These are phyloP conservation scores for Pyrochroa serraticornis DNA, from an alignment of 2,888 invertebrate genomes.

Conservation along the genomic window DNA sequence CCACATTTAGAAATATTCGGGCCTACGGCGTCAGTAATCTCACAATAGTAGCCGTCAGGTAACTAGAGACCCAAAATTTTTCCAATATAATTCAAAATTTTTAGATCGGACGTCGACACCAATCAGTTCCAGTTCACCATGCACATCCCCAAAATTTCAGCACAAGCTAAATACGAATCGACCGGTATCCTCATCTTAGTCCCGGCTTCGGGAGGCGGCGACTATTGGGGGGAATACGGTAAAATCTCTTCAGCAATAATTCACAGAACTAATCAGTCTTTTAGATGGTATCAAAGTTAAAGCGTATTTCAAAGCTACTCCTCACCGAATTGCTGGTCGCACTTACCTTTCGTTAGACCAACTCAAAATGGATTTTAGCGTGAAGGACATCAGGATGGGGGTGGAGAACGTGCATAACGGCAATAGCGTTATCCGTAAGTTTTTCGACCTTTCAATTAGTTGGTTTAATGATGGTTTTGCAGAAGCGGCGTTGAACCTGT, in stretches of 20 bases:
- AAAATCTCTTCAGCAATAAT: slow-evolving; percentile 12
- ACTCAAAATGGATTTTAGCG: slow-evolving; percentile 85
- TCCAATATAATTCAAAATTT: slow-evolving; percentile 32
- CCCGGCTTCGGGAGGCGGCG: slow-evolving; percentile 83
- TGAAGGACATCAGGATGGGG: slow-evolving; percentile 82
- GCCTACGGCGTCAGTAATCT: slow-evolving; percentile 82
- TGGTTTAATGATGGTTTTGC: slow-evolving; percentile 45
- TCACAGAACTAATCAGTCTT: slow-evolving; percentile 1
- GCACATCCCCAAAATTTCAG: slow-evolving; percentile 80
- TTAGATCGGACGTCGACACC: slow-evolving; percentile 76
- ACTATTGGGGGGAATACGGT: slow-evolving; percentile 92
- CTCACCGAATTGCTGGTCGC: slow-evolving; percentile 66
- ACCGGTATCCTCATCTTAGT: slow-evolving; percentile 80
- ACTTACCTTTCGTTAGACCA: slow-evolving; percentile 75
- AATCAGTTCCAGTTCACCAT: slow-evolving; percentile 82
- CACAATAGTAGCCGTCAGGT: slow-evolving; percentile 80
- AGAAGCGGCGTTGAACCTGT: slow-evolving; percentile 85
- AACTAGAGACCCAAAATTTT: slow-evolving; percentile 28
- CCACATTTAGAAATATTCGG: slow-evolving; percentile 79
- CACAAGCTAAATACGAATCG: slow-evolving; percentile 79
- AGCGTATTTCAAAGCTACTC: slow-evolving; percentile 78
- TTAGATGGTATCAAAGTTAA: slow-evolving; percentile 84
- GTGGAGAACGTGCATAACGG: slow-evolving; percentile 83
- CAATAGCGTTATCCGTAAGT: slow-evolving; percentile 80
- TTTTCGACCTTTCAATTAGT: slow-evolving; percentile 1